Percentiles rank a stretch among this genome's conserved stretches.
phyloP scores from a whole-genome alignment of 2,797 vertebrate species.

The Pseudomugil tenellus region DNA sequence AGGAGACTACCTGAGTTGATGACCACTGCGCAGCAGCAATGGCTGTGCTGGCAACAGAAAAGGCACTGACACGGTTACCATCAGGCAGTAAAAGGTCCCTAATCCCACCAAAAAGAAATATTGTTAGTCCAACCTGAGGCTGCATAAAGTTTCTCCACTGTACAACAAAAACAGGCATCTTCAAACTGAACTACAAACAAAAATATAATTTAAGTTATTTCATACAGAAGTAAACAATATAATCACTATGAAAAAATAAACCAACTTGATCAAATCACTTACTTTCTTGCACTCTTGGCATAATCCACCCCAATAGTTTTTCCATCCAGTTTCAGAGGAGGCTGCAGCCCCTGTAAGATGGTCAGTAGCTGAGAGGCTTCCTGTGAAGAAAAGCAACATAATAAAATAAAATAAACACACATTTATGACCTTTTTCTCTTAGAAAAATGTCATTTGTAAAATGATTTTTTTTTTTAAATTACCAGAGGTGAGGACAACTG shows the following conservation, averaged over 20 bases:
- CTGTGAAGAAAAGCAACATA: conserved; percentile 68
- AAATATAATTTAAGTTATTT: neutral
- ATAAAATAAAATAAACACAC: neutral
- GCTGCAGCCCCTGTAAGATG: conserved; percentile 95
- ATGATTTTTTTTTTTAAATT: conserved; percentile 49
- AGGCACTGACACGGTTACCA: conserved; percentile 95
- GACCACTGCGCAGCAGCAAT: conserved; percentile 99
- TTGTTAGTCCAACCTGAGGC: neutral
- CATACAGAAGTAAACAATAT: neutral
- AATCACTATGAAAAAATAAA: neutral
- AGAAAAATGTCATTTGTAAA: neutral
- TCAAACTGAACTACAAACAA: neutral
- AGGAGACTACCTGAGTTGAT: conserved; percentile 89
- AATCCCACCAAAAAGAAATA: conserved; percentile 1
- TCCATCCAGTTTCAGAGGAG: conserved; percentile 95
- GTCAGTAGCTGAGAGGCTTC: conserved; percentile 97
- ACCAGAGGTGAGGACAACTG: conserved; percentile 98
- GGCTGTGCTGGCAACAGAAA: conserved; percentile 97
- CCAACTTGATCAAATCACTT: conserved; percentile 63
- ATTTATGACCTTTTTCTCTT: neutral
- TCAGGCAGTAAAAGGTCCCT: conserved; percentile 96
- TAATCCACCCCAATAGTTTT: conserved; percentile 99
- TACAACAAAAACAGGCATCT: neutral
- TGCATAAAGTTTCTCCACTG: neutral
- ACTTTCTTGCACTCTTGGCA: conserved; percentile 99